phyloP scores from a whole-genome alignment of 2,113 vertebrate species.

The Macroglossus sobrinus region DNA sequence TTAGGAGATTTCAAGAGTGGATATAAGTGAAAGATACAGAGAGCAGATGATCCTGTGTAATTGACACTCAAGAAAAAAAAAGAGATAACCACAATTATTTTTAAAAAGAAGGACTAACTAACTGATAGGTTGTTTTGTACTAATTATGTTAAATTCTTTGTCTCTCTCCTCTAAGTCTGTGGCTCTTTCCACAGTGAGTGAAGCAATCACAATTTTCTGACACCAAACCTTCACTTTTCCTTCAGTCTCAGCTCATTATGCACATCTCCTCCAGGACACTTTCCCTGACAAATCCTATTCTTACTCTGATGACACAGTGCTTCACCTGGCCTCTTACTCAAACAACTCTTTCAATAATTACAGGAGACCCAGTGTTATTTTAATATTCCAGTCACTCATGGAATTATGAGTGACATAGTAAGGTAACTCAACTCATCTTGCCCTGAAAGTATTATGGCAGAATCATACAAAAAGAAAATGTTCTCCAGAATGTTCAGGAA shows the following conservation, averaged over 20 bases:
- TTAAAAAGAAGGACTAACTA: background rate
- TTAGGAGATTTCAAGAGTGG: background rate
- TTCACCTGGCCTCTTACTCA: background rate
- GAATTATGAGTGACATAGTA: background rate
- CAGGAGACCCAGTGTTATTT: background rate
- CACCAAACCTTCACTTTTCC: background rate
- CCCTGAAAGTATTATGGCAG: background rate
- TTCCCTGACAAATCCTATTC: background rate
- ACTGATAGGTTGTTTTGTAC: background rate
- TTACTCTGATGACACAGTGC: fast-evolving
- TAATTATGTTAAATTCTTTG: background rate
- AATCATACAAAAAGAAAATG: background rate
- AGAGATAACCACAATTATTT: background rate
- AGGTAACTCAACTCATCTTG: background rate
- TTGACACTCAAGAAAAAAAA: slow-evolving; percentile 30
- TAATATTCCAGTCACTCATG: background rate
- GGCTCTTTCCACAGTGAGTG: background rate
- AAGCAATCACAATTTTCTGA: background rate
- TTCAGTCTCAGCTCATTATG: background rate
- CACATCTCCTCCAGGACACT: background rate
- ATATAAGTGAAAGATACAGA: background rate
- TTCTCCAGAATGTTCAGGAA: background rate
- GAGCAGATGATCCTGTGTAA: background rate
- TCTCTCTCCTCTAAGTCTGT: background rate
- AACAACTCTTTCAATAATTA: background rate